Evolutionary conservation across 2,888 invertebrate species (phyloP).

Genomic region (Cheiracanthium punctorium): DNA sequence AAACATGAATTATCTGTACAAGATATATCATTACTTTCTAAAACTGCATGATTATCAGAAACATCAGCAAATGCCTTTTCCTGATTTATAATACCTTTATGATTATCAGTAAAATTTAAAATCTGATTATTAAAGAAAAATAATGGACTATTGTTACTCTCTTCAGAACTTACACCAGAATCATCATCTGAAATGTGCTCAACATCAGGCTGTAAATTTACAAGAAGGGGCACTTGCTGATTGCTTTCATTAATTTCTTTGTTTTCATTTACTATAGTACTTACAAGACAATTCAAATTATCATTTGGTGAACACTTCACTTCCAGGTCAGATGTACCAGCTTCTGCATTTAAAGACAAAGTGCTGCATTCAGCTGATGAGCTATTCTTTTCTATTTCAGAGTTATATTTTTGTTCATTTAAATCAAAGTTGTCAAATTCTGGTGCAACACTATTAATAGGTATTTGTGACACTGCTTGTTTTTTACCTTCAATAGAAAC

Average conservation of each 20-base stretch:
- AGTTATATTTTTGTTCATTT: not conserved
- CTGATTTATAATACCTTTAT: not conserved
- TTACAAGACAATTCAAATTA: not conserved
- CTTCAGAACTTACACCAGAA: slow-evolving; percentile 52
- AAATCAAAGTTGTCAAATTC: too few species aligned
- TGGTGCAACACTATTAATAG: too few species aligned
- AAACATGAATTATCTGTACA: not conserved
- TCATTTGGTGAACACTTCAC: not conserved
- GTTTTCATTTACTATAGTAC: not conserved
- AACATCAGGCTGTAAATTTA: not conserved
- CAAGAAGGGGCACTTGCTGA: not conserved
- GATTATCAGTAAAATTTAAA: not conserved
- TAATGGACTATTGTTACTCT: slow-evolving; percentile 39
- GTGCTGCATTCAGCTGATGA: not conserved
- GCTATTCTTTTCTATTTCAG: not conserved
- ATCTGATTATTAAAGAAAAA: not conserved
- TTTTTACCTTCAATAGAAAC: too few species aligned
- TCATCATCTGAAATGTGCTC: slow-evolving; percentile 11
- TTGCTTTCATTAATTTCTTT: not conserved
- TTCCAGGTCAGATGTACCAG: not conserved
- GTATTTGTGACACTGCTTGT: too few species aligned
- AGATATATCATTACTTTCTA: not conserved
- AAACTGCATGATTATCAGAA: not conserved
- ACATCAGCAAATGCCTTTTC: not conserved
- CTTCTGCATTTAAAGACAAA: not conserved